Evolutionary conservation across 2,888 invertebrate species (phyloP).

Genomic region (Microctonus aethiopoides): DNA sequence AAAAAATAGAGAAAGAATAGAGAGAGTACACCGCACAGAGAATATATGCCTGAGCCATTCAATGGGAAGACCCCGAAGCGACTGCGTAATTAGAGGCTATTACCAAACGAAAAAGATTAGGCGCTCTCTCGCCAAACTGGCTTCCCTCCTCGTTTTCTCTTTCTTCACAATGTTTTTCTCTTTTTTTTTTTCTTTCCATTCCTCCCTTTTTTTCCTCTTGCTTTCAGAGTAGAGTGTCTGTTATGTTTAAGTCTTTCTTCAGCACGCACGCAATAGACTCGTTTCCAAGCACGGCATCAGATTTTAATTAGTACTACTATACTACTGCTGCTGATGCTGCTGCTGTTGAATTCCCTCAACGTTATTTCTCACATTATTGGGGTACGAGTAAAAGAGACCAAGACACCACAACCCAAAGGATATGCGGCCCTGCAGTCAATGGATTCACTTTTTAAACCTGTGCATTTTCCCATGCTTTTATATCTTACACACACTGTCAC

Average conservation of each 20-base stretch:
- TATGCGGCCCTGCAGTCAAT: no score
- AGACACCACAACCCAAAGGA: no score
- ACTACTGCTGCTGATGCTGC: no score
- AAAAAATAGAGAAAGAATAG: constrained; percentile 17
- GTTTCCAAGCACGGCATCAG: constrained; percentile 14
- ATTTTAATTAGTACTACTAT: constrained; percentile 24
- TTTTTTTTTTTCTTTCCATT: constrained; percentile 5
- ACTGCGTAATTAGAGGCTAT: constrained; percentile 54
- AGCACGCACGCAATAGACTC: neutral
- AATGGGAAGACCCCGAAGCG: constrained; percentile 47
- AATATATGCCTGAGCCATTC: constrained; percentile 20
- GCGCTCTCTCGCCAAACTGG: constrained; percentile 40
- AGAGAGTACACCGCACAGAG: constrained; percentile 15
- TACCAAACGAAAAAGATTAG: constrained; percentile 45
- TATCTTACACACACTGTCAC: no score
- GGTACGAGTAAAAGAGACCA: no score
- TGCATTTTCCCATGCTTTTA: neutral
- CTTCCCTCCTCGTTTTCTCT: constrained; percentile 36
- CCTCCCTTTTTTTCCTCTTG: neutral
- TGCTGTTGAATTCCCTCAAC: constrained; percentile 6
- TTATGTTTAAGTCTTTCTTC: neutral
- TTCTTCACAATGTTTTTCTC: neutral
- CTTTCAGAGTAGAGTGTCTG: neutral
- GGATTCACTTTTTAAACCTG: no score
- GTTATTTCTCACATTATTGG: neutral